Conservation (phyloP, 2,888 invertebrate species). For the Gerris lacustris region DNA sequence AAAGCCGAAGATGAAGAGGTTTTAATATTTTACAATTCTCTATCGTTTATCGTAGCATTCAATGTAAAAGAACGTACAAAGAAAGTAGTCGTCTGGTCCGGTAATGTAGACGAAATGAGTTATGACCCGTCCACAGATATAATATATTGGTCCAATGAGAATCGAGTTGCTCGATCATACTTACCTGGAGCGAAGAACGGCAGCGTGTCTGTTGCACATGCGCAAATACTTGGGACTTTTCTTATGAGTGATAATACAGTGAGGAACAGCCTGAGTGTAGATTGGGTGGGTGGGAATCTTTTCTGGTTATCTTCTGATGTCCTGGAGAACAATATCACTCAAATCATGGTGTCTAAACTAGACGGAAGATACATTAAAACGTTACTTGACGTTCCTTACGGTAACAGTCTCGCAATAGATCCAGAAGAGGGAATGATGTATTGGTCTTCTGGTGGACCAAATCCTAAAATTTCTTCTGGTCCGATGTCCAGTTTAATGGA, state of each 20-base stretch:
- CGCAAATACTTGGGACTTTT: not conserved
- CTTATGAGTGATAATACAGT: not conserved
- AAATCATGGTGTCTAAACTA: not conserved
- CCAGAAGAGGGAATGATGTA: not conserved
- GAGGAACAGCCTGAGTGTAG: not conserved
- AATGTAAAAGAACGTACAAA: no score
- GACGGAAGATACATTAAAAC: not conserved
- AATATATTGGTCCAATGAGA: not conserved
- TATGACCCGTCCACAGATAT: not conserved
- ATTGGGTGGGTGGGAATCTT: not conserved
- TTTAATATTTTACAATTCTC: not conserved
- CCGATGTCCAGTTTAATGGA: not conserved
- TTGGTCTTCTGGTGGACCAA: not conserved
- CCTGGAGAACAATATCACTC: not conserved
- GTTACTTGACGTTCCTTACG: not conserved
- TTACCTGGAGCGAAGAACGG: not conserved
- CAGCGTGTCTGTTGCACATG: not conserved
- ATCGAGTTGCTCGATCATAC: not conserved
- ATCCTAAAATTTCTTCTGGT: not conserved
- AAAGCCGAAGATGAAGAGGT: not conserved
- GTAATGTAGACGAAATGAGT: no score
- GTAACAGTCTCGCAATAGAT: not conserved
- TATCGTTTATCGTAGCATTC: no score
- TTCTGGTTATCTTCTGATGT: not conserved
- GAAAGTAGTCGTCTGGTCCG: no score